A percentile compares a stretch with the other conserved stretches of the same genome.
phyloP scores from a whole-genome alignment of 2,888 invertebrate genomes.

The Coelogynopora nodosa region DNA sequence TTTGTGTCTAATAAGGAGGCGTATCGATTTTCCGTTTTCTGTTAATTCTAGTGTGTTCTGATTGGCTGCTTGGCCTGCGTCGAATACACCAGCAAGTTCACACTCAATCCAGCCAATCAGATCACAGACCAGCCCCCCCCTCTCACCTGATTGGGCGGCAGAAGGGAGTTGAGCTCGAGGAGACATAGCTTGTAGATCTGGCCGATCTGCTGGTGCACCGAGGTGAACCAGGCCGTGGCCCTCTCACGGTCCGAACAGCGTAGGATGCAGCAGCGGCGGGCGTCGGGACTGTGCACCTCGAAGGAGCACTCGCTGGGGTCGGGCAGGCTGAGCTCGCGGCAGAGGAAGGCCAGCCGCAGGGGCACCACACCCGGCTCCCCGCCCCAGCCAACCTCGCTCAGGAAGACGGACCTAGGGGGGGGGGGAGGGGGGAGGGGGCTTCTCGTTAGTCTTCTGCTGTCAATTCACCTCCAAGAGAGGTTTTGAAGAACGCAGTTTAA shows the following conservation, averaged over 20 bases:
- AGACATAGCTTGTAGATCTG: slow-evolving; percentile 43
- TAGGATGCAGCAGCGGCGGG: slow-evolving; percentile 81
- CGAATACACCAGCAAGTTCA: too few species aligned
- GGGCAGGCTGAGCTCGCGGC: slow-evolving; percentile 62
- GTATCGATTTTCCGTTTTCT: too few species aligned
- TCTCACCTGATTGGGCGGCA: slow-evolving; percentile 44
- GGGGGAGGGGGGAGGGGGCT: too few species aligned
- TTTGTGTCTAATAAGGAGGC: too few species aligned
- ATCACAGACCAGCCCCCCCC: too few species aligned
- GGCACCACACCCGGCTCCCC: slow-evolving; percentile 66
- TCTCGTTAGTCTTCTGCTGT: too few species aligned
- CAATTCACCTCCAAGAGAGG: too few species aligned
- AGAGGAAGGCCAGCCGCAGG: slow-evolving; percentile 82
- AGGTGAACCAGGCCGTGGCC: slow-evolving; percentile 69
- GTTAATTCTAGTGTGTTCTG: too few species aligned
- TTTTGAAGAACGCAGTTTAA: too few species aligned
- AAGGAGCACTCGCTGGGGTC: slow-evolving; percentile 76
- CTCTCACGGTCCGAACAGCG: slow-evolving; percentile 65
- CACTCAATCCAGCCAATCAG: too few species aligned
- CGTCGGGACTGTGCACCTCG: slow-evolving; percentile 82
- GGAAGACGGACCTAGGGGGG: not conserved
- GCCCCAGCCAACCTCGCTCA: slow-evolving; percentile 31
- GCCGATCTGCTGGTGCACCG: slow-evolving; percentile 42
- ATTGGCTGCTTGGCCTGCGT: too few species aligned
- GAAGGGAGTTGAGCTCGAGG: slow-evolving; percentile 41